Base-by-base conservation (phyloP, 2,797 vertebrate species). In the Pipistrellus pipistrellus region DNA sequence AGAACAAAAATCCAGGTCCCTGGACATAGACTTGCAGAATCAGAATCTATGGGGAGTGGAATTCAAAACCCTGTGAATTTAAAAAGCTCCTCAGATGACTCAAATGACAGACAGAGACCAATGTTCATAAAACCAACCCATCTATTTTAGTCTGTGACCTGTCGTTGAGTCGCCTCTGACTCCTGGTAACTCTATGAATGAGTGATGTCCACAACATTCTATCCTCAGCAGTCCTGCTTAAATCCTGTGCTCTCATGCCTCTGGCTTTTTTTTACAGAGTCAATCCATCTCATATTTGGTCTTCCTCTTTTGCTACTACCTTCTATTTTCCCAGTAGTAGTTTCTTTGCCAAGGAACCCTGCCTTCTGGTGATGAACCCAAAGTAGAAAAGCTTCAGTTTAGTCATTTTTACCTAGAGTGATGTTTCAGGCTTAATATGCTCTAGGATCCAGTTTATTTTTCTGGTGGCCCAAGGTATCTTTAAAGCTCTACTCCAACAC, bases 61-160 rank as follows among this genome's bases (percentile, higher is more conserved):
- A 88, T 76, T 57, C 44, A 84, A 94, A 94, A n/a, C 76, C 15
- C 14, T 78, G 8, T 30, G 30, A 38, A 71, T 88, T 90, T 57
- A 30, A 85, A 91, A 77, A 44, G 11, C 8, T 88, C 57, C 15
- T 9, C 35, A 62, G 25, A 25, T 68, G 32, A 92, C 57, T 86
- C 46, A 77, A 46, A 77, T 92, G 27, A 59, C 59, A 77, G 76
- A 55, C 8, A 53, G 41, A 6, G 41, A 78, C 41, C 32, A 59
- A 64, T 38, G 1, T 41, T 68, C 1, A 0, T 17, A 23, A 81
- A 73, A n/a, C 55, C 44, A 83, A 35, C 81, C 15, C 17, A 51
- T 75, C 59, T 89, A 78, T 57, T 69, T 69, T 82, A 81, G 44
- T 66, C 44, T 48, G 44, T 66, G 44, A 25, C 8, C 4, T 66